These are phyloP conservation scores for Ophion ellenae DNA, from an alignment of 2,888 invertebrate genomes.

Conservation along the genomic window DNA sequence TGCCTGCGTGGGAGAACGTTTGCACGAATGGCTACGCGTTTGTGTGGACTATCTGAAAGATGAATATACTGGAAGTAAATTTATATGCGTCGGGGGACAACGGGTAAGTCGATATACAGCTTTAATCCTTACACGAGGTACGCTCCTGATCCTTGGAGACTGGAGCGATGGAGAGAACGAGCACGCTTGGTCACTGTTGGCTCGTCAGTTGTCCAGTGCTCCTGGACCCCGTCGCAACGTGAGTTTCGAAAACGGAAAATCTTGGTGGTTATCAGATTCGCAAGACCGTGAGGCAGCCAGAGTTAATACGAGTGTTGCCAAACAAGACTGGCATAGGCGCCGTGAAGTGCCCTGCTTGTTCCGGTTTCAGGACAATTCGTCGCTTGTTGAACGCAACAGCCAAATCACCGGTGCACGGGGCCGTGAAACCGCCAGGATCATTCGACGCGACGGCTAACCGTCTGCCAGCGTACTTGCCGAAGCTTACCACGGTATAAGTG, in stretches of 20 bases:
- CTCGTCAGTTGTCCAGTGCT: background rate
- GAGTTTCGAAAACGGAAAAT: constrained; percentile 37
- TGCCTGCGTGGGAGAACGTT: background rate
- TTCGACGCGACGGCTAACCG: background rate
- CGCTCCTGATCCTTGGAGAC: constrained; percentile 61
- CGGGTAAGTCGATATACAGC: constrained; percentile 58
- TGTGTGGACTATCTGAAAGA: constrained; percentile 62
- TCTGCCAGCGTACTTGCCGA: background rate
- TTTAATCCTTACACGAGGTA: constrained; percentile 67
- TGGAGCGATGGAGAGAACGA: background rate
- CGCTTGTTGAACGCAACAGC: background rate
- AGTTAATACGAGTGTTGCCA: background rate
- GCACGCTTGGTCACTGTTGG: constrained; percentile 46
- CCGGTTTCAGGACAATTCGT: background rate
- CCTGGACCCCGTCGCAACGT: constrained; percentile 13
- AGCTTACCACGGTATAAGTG: background rate
- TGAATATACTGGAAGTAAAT: constrained; percentile 64
- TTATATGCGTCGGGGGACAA: constrained; percentile 59
- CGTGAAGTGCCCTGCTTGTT: background rate
- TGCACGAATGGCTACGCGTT: constrained; percentile 61
- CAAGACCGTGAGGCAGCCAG: background rate
- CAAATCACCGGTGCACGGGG: background rate
- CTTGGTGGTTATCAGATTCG: constrained; percentile 43
- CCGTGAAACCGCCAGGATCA: background rate
- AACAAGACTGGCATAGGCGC: background rate